These are phyloP conservation scores for Aphodius granarius DNA, from an alignment of 2,888 invertebrate species.

Conservation along the genomic window DNA sequence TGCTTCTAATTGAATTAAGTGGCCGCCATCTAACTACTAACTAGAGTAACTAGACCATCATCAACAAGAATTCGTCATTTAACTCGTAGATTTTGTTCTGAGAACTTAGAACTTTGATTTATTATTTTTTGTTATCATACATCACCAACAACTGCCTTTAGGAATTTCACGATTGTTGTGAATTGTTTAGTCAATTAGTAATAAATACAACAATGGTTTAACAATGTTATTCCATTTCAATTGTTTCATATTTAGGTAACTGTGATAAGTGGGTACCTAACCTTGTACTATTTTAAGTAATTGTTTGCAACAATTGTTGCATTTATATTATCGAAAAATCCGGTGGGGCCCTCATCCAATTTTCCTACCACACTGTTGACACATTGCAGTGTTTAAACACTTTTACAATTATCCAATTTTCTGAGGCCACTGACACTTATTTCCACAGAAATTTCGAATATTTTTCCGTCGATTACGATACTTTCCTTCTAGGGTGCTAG, in stretches of 20 bases:
- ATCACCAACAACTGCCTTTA: neutral
- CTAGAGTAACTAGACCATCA: no score
- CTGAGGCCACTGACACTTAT: no score
- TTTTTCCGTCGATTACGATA: no score
- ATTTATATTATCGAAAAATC: no score
- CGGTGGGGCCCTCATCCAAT: no score
- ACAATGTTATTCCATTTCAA: neutral
- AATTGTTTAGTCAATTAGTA: neutral
- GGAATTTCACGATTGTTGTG: neutral
- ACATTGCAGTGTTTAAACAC: no score
- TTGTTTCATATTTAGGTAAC: neutral
- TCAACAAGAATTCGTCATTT: neutral
- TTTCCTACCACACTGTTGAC: no score
- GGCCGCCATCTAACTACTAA: no score
- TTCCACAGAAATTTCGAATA: no score
- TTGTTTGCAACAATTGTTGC: neutral
- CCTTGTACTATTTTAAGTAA: neutral
- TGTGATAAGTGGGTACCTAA: neutral
- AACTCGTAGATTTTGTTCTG: neutral
- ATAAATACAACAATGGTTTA: neutral
- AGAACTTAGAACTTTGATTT: neutral
- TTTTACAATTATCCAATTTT: no score
- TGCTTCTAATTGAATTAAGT: no score
- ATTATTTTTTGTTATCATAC: neutral
- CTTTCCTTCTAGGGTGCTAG: no score